Conservation (phyloP, 2,888 invertebrate species). For the Ectemnius cavifrons region DNA sequence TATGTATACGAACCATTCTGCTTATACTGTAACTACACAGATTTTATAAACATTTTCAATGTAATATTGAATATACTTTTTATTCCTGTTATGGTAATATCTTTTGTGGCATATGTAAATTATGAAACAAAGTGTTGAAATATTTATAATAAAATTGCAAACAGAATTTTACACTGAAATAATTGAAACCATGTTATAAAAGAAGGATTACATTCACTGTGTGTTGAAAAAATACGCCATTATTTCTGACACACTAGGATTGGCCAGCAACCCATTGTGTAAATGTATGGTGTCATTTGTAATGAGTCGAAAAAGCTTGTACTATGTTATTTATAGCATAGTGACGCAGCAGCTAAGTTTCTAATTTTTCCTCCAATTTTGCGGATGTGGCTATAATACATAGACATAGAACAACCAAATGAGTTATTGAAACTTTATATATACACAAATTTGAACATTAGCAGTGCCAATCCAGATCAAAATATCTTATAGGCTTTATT, state of each 20-base stretch:
- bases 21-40: no score
- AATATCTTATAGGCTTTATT: conserved; percentile 42
- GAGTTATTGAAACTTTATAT: conserved; percentile 35
- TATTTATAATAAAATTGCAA: background rate
- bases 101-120: no score
- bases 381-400: no score
- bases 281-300: conserved; percentile 12
- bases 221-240: conserved; percentile 61
- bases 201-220: conserved; percentile 14
- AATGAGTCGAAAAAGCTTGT: no score
- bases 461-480: conserved; percentile 30
- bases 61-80: conserved; percentile 15
- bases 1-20: background rate
- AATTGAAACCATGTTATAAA: conserved; percentile 28
- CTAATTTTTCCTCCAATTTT: conserved; percentile 31
- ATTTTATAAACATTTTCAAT: conserved; percentile 5
- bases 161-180: conserved; percentile 13
- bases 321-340: no score
- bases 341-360: background rate
- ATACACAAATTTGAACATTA: conserved; percentile 29
- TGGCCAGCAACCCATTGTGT: conserved; percentile 59
- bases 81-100: conserved; percentile 23
- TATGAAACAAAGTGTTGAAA: no score
- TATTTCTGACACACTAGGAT: conserved; percentile 47
- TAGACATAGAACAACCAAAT: conserved; percentile 22